Conservation (phyloP, 2,888 invertebrate genomes). For the Apoda limacodes region DNA sequence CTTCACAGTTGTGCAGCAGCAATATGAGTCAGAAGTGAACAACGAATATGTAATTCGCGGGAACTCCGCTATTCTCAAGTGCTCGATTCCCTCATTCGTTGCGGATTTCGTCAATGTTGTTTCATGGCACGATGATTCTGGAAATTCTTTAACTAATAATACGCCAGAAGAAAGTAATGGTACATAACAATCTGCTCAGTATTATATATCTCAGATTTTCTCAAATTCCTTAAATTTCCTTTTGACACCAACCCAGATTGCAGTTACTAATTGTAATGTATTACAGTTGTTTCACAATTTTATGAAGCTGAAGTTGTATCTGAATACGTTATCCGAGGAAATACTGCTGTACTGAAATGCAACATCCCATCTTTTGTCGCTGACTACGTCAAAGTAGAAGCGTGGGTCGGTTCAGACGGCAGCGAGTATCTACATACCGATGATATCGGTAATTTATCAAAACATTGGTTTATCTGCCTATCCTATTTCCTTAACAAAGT, state of each 20-base stretch:
- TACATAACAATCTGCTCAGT: slow-evolving; percentile 25
- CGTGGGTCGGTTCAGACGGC: slow-evolving; percentile 78
- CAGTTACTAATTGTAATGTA: slow-evolving; percentile 3
- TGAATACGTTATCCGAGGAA: slow-evolving; percentile 90
- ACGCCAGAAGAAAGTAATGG: slow-evolving; percentile 46
- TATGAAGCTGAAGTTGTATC: slow-evolving; percentile 91
- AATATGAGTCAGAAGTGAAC: slow-evolving; percentile 92
- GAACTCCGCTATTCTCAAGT: slow-evolving; percentile 89
- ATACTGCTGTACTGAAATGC: slow-evolving; percentile 88
- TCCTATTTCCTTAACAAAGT: slow-evolving; percentile 9
- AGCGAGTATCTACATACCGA: slow-evolving; percentile 77
- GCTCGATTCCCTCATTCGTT: slow-evolving; percentile 92
- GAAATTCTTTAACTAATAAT: slow-evolving; percentile 56
- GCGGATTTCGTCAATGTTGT: slow-evolving; percentile 91
- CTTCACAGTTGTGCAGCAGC: slow-evolving; percentile 88
- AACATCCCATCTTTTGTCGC: slow-evolving; percentile 91
- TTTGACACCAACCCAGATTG: background rate
- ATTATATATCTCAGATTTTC: slow-evolving; percentile 5
- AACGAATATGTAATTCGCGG: slow-evolving; percentile 92
- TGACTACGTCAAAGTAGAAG: slow-evolving; percentile 90
- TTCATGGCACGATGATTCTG: slow-evolving; percentile 87
- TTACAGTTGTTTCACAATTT: slow-evolving; percentile 88
- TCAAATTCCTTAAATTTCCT: slow-evolving; percentile 4
- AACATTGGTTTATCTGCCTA: slow-evolving; percentile 20
- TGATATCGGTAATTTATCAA: slow-evolving; percentile 85